Evolutionary conservation across 2,888 invertebrate species (phyloP), one percentile per base, ranked within the genome.

Genomic region (Melikaiella ostensackeni): DNA sequence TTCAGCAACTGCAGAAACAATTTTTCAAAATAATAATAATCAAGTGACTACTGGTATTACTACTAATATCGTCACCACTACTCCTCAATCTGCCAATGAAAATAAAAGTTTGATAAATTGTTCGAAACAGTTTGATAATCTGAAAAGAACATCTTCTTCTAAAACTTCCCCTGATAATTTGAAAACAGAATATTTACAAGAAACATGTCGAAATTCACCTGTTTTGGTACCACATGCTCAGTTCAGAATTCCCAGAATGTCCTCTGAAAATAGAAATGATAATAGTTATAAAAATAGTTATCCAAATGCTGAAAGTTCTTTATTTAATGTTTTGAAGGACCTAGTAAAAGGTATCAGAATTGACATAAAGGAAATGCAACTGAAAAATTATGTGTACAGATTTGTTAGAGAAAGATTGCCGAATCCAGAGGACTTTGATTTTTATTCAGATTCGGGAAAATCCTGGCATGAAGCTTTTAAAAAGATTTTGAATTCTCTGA

Each of bases 281-380:
- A 16, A 61, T 24, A 27, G 13, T 27, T 27, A 61, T 61, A 6
- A 61, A 16, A 16, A 19, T 16, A 61, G 7, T 19, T 5, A 61
- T 30, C 7, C 5, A 30, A 16, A 61, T 30, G 30, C 0, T 7
- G 30, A n/a, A 57, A 57, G 21, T 1, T 42, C 27, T 8, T n/a
- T 70, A 9, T 70, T 50, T n/a, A 50, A 70, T 11, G 46, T 50
- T 50, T 50, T 70, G 6, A 30, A 50, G 46, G 9, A 70, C 11
- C 27, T 70, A n/a, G 30, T 70, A 11, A 70, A 50, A 46, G 70
- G 70, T 5, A 30, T 70, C 9, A 27, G 70, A 30, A 70, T 70
- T n/a, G 70, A 70, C 19, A n/a, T 70, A 70, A 70, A n/a, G 1
- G 70, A 70, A 9, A n/a, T 4, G 19, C 27, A 50, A 30, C n/a